These are phyloP conservation scores for Drosophila pallidifrons DNA, from an alignment of 1,140 invertebrate genomes.

Conservation along the genomic window DNA sequence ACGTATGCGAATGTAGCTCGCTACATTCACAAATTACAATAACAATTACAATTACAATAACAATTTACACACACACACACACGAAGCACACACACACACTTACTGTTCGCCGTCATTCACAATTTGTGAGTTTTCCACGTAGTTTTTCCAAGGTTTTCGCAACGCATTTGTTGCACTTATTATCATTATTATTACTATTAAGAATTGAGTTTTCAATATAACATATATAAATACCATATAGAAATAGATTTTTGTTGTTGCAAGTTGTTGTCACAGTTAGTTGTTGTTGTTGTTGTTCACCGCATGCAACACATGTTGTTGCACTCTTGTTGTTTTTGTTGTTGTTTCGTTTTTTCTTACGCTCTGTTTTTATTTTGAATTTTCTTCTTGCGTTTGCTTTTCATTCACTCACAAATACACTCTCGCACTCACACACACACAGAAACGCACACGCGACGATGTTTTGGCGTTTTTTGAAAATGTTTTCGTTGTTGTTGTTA, in stretches of 20 bases:
- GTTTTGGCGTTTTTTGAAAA: conserved; percentile 10
- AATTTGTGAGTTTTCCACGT: conserved; percentile 40
- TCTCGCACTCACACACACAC: conserved; percentile 8
- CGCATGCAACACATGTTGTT: conserved; percentile 69
- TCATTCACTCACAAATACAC: conserved; percentile 37
- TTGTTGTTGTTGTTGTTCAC: conserved; percentile 39
- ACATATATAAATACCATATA: not conserved
- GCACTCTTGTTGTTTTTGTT: conserved; percentile 23
- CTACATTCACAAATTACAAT: conserved; percentile 8
- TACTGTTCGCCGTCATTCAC: conserved; percentile 13
- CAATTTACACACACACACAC: conserved; percentile 7
- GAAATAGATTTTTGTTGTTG: not conserved
- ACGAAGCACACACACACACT: conserved; percentile 23
- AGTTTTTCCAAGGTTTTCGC: conserved; percentile 39
- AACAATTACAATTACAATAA: conserved; percentile 10
- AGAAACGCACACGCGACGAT: conserved; percentile 17
- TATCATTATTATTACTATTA: not conserved
- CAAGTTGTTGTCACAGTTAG: conserved; percentile 25
- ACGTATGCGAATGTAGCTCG: conserved; percentile 5
- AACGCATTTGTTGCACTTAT: conserved; percentile 33
- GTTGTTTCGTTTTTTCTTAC: conserved; percentile 34
- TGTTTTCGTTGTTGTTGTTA: conserved; percentile 2
- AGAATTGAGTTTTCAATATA: not conserved
- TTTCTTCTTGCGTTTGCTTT: conserved; percentile 26
- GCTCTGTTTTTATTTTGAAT: conserved; percentile 34